A percentile compares a stretch with the other conserved stretches of the same genome.
Conservation (phyloP, 2,888 invertebrate genomes). For the Tineola bisselliella region DNA sequence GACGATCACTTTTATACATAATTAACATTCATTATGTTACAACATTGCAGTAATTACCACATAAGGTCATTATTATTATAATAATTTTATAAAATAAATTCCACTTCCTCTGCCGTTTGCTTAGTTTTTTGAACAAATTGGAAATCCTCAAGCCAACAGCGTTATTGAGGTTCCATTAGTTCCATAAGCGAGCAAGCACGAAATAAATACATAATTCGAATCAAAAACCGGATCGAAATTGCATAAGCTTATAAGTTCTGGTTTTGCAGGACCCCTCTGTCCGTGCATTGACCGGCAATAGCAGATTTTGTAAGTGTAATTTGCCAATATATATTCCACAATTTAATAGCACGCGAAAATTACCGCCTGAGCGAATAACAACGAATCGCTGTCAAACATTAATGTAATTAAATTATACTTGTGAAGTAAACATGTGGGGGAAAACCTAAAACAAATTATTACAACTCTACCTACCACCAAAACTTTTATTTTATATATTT, state of each 20-base stretch:
- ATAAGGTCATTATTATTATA: slow-evolving; percentile 9
- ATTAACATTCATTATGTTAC: slow-evolving; percentile 2
- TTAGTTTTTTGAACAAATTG: not conserved
- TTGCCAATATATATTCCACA: slow-evolving; percentile 16
- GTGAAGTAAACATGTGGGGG: no score
- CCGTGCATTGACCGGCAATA: slow-evolving; percentile 39
- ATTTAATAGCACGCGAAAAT: not conserved
- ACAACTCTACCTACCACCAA: no score
- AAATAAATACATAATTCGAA: not conserved
- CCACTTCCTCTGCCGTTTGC: slow-evolving; percentile 8
- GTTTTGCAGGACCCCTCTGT: slow-evolving; percentile 32
- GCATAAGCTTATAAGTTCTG: slow-evolving; percentile 41
- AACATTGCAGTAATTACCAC: not conserved
- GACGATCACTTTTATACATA: not conserved
- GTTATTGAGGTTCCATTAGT: not conserved
- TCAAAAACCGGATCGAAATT: slow-evolving; percentile 24
- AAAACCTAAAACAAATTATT: no score
- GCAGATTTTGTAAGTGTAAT: slow-evolving; percentile 31
- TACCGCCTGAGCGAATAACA: not conserved
- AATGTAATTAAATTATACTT: no score
- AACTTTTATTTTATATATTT: no score
- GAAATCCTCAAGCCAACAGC: slow-evolving; percentile 3
- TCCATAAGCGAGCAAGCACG: not conserved
- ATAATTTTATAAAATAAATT: slow-evolving; percentile 6
- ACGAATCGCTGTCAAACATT: not conserved